Conservation (phyloP, 1,140 invertebrate species). For the Archegozetes longisetosus region DNA sequence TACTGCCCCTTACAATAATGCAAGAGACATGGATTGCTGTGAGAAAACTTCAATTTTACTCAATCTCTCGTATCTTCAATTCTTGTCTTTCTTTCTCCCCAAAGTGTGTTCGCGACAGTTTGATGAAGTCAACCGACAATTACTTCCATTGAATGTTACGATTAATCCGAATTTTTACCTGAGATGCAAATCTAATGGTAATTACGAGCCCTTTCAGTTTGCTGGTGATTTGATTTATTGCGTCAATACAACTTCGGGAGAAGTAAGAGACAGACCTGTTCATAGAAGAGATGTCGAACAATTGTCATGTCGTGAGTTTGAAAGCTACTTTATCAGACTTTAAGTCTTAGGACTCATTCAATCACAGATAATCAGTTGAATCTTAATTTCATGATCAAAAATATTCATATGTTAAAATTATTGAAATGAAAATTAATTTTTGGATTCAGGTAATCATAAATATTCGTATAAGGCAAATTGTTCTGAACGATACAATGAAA, state of each 20-base stretch:
- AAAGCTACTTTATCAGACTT: too few species aligned
- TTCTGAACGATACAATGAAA: constrained; percentile 7
- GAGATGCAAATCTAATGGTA: constrained; percentile 16
- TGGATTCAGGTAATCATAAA: neutral
- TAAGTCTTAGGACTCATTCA: too few species aligned
- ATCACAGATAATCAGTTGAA: too few species aligned
- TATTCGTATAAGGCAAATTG: neutral
- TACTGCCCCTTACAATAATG: constrained; percentile 9
- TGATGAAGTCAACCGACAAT: neutral
- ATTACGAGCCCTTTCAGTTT: constrained; percentile 16
- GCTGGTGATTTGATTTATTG: constrained; percentile 16
- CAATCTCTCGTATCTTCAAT: neutral
- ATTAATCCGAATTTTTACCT: constrained; percentile 7
- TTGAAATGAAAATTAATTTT: too few species aligned
- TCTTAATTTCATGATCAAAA: too few species aligned
- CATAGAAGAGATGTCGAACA: neutral
- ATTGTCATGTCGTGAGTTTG: constrained; percentile 18
- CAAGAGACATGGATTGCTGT: constrained; percentile 9
- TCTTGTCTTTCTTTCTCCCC: neutral
- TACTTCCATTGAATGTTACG: neutral
- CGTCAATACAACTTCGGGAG: neutral
- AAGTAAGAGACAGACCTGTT: neutral
- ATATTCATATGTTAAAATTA: too few species aligned
- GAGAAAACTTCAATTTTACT: constrained; percentile 9
- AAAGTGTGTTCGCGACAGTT: constrained; percentile 11